Conservation (phyloP, 2,113 vertebrate genomes). For the Eonycteris spelaea region DNA sequence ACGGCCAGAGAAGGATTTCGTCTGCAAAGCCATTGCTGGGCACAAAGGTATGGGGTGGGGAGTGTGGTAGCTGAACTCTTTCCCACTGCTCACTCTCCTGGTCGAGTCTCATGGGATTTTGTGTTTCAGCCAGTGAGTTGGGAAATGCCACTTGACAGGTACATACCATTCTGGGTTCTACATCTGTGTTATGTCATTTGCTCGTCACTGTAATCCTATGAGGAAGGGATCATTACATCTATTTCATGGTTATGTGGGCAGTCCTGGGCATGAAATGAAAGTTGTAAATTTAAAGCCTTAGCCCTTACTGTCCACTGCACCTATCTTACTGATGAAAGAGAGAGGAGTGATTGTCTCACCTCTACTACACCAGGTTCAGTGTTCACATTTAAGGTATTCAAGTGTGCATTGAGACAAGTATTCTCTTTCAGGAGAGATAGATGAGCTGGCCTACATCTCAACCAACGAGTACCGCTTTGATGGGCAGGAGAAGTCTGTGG, state of each 20-base stretch:
- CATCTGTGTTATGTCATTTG: background rate
- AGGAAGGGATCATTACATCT: background rate
- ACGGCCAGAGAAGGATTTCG: conserved; percentile 80
- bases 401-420: background rate
- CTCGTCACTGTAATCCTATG: background rate
- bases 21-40: conserved; percentile 84
- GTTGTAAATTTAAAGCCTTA: background rate
- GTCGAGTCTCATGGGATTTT: background rate
- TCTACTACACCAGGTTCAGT: background rate
- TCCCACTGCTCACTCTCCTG: background rate
- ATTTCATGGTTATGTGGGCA: background rate
- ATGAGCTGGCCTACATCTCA: conserved; percentile 79
- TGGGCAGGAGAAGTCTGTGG: conserved; percentile 60
- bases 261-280: background rate
- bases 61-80: background rate
- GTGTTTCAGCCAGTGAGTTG: background rate
- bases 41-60: conserved; percentile 77
- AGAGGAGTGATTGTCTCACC: background rate
- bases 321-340: background rate
- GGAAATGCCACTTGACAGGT: background rate
- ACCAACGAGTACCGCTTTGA: conserved; percentile 68
- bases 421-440: conserved; percentile 81
- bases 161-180: background rate
- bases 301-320: background rate
- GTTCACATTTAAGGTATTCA: background rate